Conservation (phyloP, 2,888 invertebrate genomes). For the Bursaphelenchus okinawaensis region DNA sequence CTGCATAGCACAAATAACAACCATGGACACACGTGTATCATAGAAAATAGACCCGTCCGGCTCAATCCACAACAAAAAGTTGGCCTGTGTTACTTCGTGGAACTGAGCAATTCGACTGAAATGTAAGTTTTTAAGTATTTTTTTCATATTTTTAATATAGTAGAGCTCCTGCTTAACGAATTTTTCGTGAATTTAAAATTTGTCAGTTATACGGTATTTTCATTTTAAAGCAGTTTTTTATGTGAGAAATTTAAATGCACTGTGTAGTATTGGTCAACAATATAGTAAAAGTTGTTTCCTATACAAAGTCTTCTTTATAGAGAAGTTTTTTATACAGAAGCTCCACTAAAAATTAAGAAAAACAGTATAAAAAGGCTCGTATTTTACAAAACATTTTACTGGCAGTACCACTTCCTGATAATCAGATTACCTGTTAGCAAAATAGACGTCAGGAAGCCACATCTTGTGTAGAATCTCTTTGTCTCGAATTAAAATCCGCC, state of each 20-base stretch:
- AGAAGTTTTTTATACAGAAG: too few relatives aligned
- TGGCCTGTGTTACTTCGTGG: slow-evolving; percentile 38
- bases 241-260: slow-evolving; percentile 8
- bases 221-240: neutral
- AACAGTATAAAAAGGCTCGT: too few relatives aligned
- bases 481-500: slow-evolving; percentile 31
- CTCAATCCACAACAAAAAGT: slow-evolving; percentile 41
- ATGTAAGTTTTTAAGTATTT: neutral
- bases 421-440: slow-evolving; percentile 18
- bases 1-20: slow-evolving; percentile 36
- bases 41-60: slow-evolving; percentile 40
- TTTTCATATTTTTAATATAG: neutral
- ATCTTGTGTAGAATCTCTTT: slow-evolving; percentile 26
- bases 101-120: slow-evolving; percentile 35
- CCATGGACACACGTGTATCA: slow-evolving; percentile 37
- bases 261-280: too few relatives aligned
- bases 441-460: slow-evolving; percentile 38
- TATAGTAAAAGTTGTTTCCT: too few relatives aligned
- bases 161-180: neutral
- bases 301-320: too few relatives aligned
- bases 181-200: neutral
- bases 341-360: too few relatives aligned
- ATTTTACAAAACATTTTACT: too few relatives aligned
- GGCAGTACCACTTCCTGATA: neutral
- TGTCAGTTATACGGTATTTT: neutral